These are phyloP conservation scores for Sclerodermus sp. DNA, from an alignment of 2,888 invertebrate species.

Conservation along the genomic window DNA sequence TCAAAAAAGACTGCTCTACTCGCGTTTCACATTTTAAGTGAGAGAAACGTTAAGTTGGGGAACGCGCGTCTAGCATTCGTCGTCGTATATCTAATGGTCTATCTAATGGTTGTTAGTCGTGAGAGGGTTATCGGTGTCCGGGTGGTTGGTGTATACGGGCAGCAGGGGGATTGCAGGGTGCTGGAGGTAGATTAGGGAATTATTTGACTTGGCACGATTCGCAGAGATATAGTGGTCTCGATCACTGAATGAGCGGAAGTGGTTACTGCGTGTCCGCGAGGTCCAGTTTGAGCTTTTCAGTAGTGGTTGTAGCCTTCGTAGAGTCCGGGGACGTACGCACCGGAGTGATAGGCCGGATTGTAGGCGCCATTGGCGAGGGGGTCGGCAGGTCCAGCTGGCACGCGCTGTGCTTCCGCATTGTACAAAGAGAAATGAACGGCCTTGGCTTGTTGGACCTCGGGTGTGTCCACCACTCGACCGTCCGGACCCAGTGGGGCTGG, in stretches of 20 bases:
- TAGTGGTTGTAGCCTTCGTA: constrained; percentile 20
- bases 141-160: too few relatives aligned
- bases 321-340: constrained; percentile 22
- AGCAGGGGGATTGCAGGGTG: neutral
- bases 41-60: too few relatives aligned
- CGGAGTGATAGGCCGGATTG: constrained; percentile 23
- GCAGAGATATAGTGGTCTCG: neutral
- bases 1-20: too few relatives aligned
- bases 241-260: neutral
- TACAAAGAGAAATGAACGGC: constrained; percentile 52
- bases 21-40: too few relatives aligned
- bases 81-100: too few relatives aligned
- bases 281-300: neutral
- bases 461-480: constrained; percentile 53
- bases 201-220: neutral
- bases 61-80: too few relatives aligned
- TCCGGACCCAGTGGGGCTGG: constrained; percentile 54
- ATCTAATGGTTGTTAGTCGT: too few relatives aligned
- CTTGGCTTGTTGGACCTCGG: constrained; percentile 55
- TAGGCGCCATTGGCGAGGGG: constrained; percentile 21
- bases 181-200: neutral
- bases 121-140: too few relatives aligned
- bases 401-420: constrained; percentile 42
- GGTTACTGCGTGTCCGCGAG: neutral
- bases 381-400: constrained; percentile 34